phyloP scores from a whole-genome alignment of 2,113 vertebrate genomes.

The Antechinus flavipes region DNA sequence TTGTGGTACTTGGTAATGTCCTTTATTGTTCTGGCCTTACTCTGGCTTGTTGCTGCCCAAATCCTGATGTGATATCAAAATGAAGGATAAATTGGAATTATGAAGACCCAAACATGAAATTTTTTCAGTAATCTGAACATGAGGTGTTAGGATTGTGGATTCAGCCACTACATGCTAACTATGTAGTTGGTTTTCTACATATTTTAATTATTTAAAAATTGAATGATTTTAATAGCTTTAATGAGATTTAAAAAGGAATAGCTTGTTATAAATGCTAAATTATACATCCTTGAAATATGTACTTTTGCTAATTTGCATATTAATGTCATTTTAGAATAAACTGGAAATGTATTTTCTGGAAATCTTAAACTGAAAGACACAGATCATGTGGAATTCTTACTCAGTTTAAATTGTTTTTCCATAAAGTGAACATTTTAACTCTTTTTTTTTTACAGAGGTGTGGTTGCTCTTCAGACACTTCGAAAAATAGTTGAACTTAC shows the following conservation, averaged over 20 bases:
- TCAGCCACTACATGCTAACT: background rate
- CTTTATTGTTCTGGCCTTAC: background rate
- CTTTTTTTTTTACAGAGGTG: slow-evolving; percentile 88
- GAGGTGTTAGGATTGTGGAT: background rate
- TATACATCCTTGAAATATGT: background rate
- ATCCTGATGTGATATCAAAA: background rate
- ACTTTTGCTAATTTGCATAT: slow-evolving; percentile 12
- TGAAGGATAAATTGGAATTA: background rate
- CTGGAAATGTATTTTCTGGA: slow-evolving; percentile 16
- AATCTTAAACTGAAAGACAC: background rate
- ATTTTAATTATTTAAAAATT: background rate
- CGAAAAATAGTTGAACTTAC: slow-evolving; percentile 93
- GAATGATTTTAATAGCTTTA: background rate
- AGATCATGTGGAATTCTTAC: slow-evolving; percentile 18
- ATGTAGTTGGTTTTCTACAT: background rate
- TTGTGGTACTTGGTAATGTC: background rate
- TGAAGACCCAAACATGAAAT: background rate
- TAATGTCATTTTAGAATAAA: slow-evolving; percentile 10
- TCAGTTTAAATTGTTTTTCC: slow-evolving; percentile 42
- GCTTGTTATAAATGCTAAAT: background rate
- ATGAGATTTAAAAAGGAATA: background rate
- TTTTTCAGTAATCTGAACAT: slow-evolving; percentile 8
- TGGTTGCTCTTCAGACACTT: slow-evolving; percentile 95
- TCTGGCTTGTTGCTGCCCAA: background rate
- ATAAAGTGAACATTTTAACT: slow-evolving; percentile 48